phyloP scores from a whole-genome alignment of 30 jellyfish, hydroid and myxozoan genomes.

The Aurelia aurita complex sp. Pacific region DNA sequence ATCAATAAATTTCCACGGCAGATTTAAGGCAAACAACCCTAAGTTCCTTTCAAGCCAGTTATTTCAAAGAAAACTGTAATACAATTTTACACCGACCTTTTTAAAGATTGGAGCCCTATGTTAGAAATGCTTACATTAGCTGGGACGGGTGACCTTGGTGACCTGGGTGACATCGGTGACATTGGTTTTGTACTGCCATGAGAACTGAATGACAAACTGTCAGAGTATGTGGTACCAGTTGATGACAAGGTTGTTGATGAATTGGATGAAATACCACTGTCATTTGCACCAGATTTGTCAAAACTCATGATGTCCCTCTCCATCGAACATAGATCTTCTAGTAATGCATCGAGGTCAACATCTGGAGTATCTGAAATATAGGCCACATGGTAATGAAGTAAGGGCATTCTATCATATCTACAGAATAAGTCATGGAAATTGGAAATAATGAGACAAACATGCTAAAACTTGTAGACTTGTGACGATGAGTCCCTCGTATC shows the following conservation, averaged over 20 bases:
- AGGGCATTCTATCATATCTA: neutral
- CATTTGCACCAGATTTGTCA: conserved; percentile 25
- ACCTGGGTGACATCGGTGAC: conserved; percentile 49
- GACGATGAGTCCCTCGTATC: too few species aligned
- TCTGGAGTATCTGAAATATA: conserved; percentile 78
- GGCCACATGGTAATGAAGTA: neutral
- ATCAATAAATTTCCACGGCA: too few species aligned
- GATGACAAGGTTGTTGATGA: conserved; percentile 60
- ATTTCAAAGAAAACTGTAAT: too few species aligned
- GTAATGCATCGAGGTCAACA: conserved; percentile 94
- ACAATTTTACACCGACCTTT: too few species aligned
- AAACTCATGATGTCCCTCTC: conserved; percentile 74
- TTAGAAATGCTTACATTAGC: conserved; percentile 40
- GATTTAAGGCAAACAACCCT: too few species aligned
- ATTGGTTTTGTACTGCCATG: conserved; percentile 22
- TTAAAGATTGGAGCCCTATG: neutral
- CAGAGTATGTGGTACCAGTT: conserved; percentile 33
- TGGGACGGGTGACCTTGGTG: conserved; percentile 74
- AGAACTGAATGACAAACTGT: conserved; percentile 17
- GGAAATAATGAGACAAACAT: too few species aligned
- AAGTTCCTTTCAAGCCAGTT: too few species aligned
- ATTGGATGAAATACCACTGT: conserved; percentile 71
- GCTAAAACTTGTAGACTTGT: too few species aligned
- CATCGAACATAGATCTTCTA: conserved; percentile 97
- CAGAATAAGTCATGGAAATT: too few species aligned